A percentile compares a stretch with the other conserved stretches of the same genome.
phyloP scores from a whole-genome alignment of 1,140 invertebrate species.

The Sinonovacula constricta region DNA sequence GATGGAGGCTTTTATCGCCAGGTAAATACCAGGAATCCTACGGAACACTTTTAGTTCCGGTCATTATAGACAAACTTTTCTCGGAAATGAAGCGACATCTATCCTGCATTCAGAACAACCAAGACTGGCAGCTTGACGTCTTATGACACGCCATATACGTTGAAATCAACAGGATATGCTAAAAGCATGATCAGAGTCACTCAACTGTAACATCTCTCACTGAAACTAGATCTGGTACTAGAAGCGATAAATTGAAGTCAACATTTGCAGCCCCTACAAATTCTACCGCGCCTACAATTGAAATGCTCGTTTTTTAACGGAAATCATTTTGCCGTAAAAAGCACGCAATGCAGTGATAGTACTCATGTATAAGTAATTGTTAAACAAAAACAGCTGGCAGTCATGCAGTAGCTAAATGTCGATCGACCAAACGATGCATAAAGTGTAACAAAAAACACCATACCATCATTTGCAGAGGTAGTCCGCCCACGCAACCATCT shows the following conservation, averaged over 20 bases:
- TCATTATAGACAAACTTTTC: slow-evolving; percentile 36
- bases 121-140: too few relatives aligned
- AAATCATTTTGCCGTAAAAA: not conserved
- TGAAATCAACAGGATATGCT: too few relatives aligned
- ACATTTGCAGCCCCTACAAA: not conserved
- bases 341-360: not conserved
- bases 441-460: not conserved
- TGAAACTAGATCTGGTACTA: too few relatives aligned
- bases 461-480: too few relatives aligned
- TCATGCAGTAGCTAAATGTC: slow-evolving; percentile 17
- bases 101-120: not conserved
- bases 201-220: too few relatives aligned
- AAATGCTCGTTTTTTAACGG: slow-evolving; percentile 2
- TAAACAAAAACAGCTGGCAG: slow-evolving; percentile 9
- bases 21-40: slow-evolving; percentile 29
- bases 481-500: not conserved
- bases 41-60: slow-evolving; percentile 17
- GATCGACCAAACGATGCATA: not conserved
- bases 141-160: too few relatives aligned
- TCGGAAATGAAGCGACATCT: not conserved
- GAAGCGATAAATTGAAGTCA: not conserved
- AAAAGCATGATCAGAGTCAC: too few relatives aligned
- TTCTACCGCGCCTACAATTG: not conserved
- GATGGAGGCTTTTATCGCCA: slow-evolving; percentile 31
- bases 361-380: not conserved